Evolutionary conservation across 2,888 invertebrate species (phyloP), one percentile per base, ranked within the genome.

Genomic region (Ctenicera cuprea): DNA sequence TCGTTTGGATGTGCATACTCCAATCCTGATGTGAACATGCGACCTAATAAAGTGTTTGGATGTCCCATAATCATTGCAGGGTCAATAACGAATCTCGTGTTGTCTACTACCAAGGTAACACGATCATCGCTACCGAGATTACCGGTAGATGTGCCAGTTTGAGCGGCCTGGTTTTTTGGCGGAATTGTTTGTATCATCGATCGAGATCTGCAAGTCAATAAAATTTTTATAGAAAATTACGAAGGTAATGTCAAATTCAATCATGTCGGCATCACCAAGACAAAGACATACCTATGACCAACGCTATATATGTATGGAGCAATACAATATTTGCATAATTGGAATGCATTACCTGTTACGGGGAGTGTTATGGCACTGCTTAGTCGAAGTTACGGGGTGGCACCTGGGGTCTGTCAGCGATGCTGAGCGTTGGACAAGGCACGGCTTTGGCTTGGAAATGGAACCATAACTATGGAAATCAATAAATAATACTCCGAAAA

Each of bases 21-120:
- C 78, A 94, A 89, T 74, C 96, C 96, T 11, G 96, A 95, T 85
- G 96, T 96, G 83, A 98, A 98, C 98, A 98, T 98, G 81, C 97
- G 92, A n/a, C 99, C 99, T 37, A 99, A 89, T 98, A 99, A 98
- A 0, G 99, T 99, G 85, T 99, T 98, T 0, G 99, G 98, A 87
- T 98, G 96, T 1, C 96, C 95, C 9, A 95, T 94, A 83, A 99
- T 96, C 76, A 98, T 90, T 1, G 95, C 93, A 5, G 97, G 96
- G 87, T 98, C 98, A 20, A 98, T 94, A 54, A 98, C 94, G 86
- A 97, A 97, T 74, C 87, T 82, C 0, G 98, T 98, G 82, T 96
- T 97, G 84, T 99, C 99, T 12, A 99, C 99, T n/a, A 99, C 94
- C 62, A 99, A 90, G 1, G 97, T 97, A 67, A 98, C 94, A 72